phyloP scores from a whole-genome alignment of 2,888 invertebrate species.

The Hydrotaea cyrtoneurina region DNA sequence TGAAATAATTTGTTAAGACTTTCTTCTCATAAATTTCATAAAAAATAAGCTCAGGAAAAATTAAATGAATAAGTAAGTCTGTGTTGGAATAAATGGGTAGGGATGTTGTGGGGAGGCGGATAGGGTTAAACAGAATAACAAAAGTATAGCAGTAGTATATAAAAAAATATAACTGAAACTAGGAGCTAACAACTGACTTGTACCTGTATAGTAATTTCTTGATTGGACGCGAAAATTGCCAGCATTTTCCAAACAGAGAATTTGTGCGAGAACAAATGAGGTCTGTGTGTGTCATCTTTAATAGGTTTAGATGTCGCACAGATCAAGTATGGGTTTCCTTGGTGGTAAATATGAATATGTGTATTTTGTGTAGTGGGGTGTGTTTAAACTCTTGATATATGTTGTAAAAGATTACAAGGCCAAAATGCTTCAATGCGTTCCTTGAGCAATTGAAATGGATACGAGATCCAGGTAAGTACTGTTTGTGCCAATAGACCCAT shows the following conservation, averaged over 20 bases:
- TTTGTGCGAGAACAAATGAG: constrained; percentile 61
- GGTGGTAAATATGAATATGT: constrained; percentile 36
- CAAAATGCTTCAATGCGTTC: constrained; percentile 89
- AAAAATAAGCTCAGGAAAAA: constrained; percentile 8
- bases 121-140: constrained; percentile 21
- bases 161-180: constrained; percentile 23
- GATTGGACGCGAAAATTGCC: background rate
- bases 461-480: constrained; percentile 89
- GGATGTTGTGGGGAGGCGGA: background rate
- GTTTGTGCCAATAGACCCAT: constrained; percentile 92
- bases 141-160: constrained; percentile 21
- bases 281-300: constrained; percentile 47
- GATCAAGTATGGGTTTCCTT: constrained; percentile 18
- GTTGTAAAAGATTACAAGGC: constrained; percentile 90
- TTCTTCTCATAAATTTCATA: constrained; percentile 35
- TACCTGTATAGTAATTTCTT: constrained; percentile 32
- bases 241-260: constrained; percentile 19
- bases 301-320: constrained; percentile 23
- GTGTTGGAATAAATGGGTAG: background rate
- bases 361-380: background rate
- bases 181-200: constrained; percentile 29
- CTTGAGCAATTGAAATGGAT: constrained; percentile 90
- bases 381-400: constrained; percentile 85
- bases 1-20: constrained; percentile 8
- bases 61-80: background rate